Conservation (phyloP, 2,797 vertebrate species). For the Poeciliopsis infans region DNA sequence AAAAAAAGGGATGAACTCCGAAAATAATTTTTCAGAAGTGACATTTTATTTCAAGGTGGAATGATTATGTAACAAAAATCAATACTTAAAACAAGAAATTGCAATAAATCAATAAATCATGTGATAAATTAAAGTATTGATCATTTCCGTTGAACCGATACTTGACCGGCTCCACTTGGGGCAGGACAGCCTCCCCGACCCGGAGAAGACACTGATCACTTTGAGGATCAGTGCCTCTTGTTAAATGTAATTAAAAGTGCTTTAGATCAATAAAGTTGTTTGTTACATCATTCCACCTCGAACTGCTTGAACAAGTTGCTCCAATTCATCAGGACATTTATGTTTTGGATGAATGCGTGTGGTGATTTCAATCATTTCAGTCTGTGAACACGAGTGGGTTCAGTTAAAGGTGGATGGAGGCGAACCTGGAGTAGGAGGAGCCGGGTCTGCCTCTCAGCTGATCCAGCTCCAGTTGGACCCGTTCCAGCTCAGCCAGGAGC, state of each 20-base stretch:
- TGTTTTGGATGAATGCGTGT: background rate
- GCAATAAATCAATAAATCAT: no score
- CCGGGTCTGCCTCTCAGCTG: conserved; percentile 89
- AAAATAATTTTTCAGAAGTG: background rate
- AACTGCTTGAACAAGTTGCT: background rate
- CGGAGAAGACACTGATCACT: no score
- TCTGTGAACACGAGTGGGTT: background rate
- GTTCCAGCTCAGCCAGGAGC: conserved; percentile 90
- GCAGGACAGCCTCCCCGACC: no score
- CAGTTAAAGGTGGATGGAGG: conserved; percentile 24
- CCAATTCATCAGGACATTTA: background rate
- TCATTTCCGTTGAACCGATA: no score
- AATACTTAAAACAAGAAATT: background rate
- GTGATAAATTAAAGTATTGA: no score
- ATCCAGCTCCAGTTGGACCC: conserved; percentile 92
- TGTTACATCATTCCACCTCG: background rate
- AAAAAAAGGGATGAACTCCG: background rate
- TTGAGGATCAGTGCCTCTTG: no score
- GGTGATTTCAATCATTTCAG: conserved; percentile 21
- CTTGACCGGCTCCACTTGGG: no score
- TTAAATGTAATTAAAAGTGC: no score
- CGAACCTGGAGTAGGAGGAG: conserved; percentile 92
- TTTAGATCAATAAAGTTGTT: background rate
- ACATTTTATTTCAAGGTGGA: background rate
- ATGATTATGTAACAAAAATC: background rate